Conservation (phyloP, 2,797 vertebrate genomes). For the Furcifer pardalis region DNA sequence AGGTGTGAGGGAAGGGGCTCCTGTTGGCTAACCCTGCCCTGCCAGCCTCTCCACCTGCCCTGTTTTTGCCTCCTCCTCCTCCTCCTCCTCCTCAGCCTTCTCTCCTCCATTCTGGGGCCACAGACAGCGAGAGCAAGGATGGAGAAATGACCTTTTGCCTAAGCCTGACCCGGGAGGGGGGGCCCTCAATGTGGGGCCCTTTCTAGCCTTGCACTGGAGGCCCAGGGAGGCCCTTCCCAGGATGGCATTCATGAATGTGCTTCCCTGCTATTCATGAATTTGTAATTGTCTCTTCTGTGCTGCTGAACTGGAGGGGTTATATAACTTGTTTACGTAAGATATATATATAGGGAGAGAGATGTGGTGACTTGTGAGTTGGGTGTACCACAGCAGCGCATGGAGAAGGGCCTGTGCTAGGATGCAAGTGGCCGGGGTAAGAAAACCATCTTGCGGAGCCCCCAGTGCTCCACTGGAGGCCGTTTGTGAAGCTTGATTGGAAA, state of each 20-base stretch:
- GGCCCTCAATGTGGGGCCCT: not conserved
- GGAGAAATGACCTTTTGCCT: not conserved
- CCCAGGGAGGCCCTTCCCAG: not conserved
- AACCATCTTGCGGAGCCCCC: not conserved
- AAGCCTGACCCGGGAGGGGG: not conserved
- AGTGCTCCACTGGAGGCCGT: not conserved
- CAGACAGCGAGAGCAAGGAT: not conserved
- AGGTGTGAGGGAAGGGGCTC: too few relatives aligned
- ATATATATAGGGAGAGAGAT: too few relatives aligned
- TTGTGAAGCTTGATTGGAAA: not conserved
- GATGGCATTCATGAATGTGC: not conserved
- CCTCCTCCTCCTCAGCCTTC: not conserved
- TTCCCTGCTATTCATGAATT: constrained; percentile 12
- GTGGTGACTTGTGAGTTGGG: not conserved
- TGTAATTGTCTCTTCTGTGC: not conserved
- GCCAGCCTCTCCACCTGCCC: too few relatives aligned
- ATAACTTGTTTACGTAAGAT: constrained; percentile 11
- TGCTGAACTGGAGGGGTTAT: constrained; percentile 12
- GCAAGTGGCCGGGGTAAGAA: not conserved
- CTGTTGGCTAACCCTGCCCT: too few relatives aligned
- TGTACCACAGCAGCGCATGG: not conserved
- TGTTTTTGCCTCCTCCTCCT: not conserved
- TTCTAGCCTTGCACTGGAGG: not conserved
- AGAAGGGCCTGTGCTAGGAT: not conserved
- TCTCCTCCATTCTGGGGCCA: not conserved